A percentile compares a stretch with the other conserved stretches of the same genome.
Conservation (phyloP, 2,888 invertebrate species). For the Diarsia rubi region DNA sequence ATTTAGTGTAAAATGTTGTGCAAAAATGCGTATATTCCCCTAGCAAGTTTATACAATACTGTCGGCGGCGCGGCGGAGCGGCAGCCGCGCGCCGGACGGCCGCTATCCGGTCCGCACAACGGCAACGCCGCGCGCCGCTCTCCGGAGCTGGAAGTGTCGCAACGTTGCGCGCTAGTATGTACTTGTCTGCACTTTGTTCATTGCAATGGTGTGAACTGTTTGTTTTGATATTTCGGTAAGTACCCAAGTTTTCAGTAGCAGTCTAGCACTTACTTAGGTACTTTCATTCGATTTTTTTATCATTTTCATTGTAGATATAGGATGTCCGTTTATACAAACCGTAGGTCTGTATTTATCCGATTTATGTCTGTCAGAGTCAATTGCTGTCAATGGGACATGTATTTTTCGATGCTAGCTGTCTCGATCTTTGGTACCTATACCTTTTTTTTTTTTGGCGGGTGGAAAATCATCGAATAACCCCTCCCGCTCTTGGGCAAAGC, state of each 20-base stretch:
- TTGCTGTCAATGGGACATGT: too few relatives aligned
- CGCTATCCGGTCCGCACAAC: conserved; percentile 69
- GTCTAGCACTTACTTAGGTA: too few relatives aligned
- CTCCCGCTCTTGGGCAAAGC: too few relatives aligned
- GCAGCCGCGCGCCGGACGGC: conserved; percentile 66
- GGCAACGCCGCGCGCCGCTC: conserved; percentile 64
- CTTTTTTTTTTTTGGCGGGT: too few relatives aligned
- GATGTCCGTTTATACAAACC: not conserved
- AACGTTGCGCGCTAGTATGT: conserved; percentile 58
- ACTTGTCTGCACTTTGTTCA: conserved; percentile 11
- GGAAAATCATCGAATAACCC: too few relatives aligned
- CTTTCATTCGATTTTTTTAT: not conserved
- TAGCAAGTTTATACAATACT: conserved; percentile 71
- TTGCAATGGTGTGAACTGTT: not conserved
- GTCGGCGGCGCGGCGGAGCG: conserved; percentile 67
- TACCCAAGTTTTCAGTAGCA: not conserved
- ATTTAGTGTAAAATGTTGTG: conserved; percentile 49
- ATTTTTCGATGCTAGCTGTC: not conserved
- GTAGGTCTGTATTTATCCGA: not conserved
- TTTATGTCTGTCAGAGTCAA: not conserved
- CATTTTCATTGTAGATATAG: not conserved
- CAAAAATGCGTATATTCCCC: conserved; percentile 66
- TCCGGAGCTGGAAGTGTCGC: conserved; percentile 59
- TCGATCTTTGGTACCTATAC: not conserved
- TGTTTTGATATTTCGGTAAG: not conserved